Conservation (phyloP, 2,797 vertebrate species). For the Heliangelus exortis region DNA sequence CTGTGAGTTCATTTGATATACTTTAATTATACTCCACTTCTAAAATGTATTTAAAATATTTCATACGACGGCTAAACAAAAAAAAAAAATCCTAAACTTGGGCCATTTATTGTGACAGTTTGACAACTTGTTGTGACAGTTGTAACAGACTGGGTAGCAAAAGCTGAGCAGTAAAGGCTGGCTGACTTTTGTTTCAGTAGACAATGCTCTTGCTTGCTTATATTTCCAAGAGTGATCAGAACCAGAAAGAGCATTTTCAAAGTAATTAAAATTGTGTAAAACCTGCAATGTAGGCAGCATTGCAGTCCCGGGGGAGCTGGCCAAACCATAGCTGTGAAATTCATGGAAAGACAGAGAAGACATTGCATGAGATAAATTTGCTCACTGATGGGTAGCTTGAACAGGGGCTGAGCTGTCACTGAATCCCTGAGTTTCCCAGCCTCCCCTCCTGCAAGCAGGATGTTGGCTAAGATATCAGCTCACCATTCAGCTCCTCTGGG, state of each 20-base stretch:
- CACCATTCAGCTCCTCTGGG: neutral
- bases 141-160: neutral
- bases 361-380: neutral
- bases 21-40: neutral
- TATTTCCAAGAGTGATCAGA: neutral
- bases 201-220: neutral
- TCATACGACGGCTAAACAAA: neutral
- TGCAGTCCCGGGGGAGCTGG: neutral
- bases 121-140: conserved; percentile 25
- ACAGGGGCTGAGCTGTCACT: fast-evolving
- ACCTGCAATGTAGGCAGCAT: neutral
- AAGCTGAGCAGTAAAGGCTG: conserved; percentile 21
- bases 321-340: neutral
- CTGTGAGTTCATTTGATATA: neutral
- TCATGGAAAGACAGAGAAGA: neutral
- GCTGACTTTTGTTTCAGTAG: neutral
- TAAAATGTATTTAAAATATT: neutral
- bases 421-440: neutral
- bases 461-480: neutral
- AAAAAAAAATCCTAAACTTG: neutral
- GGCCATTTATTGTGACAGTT: conserved; percentile 23
- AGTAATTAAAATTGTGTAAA: neutral
- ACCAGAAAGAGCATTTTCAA: neutral
- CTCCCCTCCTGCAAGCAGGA: neutral
- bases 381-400: neutral